Percentiles rank a stretch among this genome's conserved stretches.
Evolutionary conservation across 2,888 invertebrate genomes (phyloP).

Genomic region (Stenoptilia bipunctidactyla): DNA sequence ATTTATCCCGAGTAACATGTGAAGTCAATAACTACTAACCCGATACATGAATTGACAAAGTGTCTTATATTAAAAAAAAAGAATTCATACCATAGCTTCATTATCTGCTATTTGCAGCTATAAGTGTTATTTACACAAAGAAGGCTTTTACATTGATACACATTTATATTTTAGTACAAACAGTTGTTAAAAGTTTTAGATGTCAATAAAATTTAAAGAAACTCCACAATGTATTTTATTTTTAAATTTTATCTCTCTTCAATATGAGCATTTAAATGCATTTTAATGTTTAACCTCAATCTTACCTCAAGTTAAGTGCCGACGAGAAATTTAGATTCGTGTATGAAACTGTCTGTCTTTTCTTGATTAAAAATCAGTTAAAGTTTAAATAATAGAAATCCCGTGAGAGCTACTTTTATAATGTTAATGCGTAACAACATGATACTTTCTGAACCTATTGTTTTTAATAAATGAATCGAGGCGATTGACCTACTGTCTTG

Average conservation of each 20-base stretch:
- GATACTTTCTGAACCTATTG: no score
- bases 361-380: no score
- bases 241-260: conserved; percentile 9
- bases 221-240: conserved; percentile 22
- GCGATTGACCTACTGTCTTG: no score
- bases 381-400: no score
- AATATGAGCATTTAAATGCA: no score
- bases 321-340: no score
- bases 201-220: conserved; percentile 62
- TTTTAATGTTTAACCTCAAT: no score
- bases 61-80: conserved; percentile 9
- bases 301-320: no score
- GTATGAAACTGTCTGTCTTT: no score
- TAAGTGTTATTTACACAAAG: conserved; percentile 45
- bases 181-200: conserved; percentile 66
- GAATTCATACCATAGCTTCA: conserved; percentile 50
- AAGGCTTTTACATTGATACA: conserved; percentile 60
- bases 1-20: conserved; percentile 21
- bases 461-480: no score
- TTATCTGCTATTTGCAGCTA: conserved; percentile 37
- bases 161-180: conserved; percentile 70
- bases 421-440: no score
- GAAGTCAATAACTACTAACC: conserved; percentile 19
- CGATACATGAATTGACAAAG: conserved; percentile 9
- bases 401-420: no score